phyloP scores from a whole-genome alignment of 2,888 invertebrate species.

The Pocota personata region DNA sequence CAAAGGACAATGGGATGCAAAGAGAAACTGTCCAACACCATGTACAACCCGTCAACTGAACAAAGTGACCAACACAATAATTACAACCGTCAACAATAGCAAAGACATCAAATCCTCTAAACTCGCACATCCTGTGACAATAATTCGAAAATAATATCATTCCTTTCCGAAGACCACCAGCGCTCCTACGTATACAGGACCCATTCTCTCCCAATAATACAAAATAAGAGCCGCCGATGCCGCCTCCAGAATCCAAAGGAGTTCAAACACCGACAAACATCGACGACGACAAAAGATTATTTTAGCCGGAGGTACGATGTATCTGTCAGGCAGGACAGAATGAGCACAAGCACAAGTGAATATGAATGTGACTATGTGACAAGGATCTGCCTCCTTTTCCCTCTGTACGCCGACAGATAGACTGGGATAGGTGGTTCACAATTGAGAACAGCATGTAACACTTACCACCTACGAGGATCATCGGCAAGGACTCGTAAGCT shows the following conservation, averaged over 20 bases:
- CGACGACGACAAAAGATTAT: conserved; percentile 31
- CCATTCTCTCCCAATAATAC: conserved; percentile 28
- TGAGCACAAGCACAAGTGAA: conserved; percentile 51
- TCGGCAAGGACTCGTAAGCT: conserved; percentile 36
- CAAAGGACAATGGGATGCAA: conserved; percentile 1
- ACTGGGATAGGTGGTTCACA: conserved; percentile 29
- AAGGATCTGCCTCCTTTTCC: conserved; percentile 52
- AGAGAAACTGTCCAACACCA: conserved; percentile 3
- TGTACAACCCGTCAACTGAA: conserved; percentile 44
- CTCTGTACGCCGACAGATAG: background rate
- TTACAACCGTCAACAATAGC: conserved; percentile 66
- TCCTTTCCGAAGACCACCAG: conserved; percentile 55
- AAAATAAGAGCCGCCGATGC: conserved; percentile 55
- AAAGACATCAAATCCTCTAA: conserved; percentile 65
- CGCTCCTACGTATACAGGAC: too few relatives aligned
- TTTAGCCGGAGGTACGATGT: conserved; percentile 57
- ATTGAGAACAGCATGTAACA: conserved; percentile 70
- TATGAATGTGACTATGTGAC: conserved; percentile 60
- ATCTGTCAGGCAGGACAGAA: conserved; percentile 23
- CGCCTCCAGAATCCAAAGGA: conserved; percentile 49
- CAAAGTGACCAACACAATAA: conserved; percentile 67
- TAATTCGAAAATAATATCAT: conserved; percentile 67
- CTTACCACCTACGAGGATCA: conserved; percentile 70
- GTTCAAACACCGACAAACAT: conserved; percentile 67
- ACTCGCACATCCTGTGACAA: conserved; percentile 68